Evolutionary conservation across 2,113 vertebrate species (phyloP), one percentile per base, ranked within the genome.

Genomic region (Otis tarda): DNA sequence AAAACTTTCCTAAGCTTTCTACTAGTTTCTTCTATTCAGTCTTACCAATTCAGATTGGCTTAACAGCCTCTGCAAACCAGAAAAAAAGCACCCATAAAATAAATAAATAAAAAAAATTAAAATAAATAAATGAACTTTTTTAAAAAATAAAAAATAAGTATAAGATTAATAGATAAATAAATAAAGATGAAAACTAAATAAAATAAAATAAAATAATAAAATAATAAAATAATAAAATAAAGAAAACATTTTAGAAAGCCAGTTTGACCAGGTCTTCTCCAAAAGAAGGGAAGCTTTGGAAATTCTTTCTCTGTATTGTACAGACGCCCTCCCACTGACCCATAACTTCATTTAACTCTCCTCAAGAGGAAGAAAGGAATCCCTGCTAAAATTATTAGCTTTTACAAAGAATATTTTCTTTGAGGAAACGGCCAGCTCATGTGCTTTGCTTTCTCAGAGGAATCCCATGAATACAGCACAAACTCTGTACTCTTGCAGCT

Each of bases 351-450:
- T 92, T 95, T 91, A 91, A 95, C 83, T 93, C 91, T 93, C 74
- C 95, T 97, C 93, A 83, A 74, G 92, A 95, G 96, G 87, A 96
- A 93, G 89, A 93, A 95, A 91, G 82, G 84, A 96, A 96, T 96
- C 87, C 83, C 50, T 91, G 94, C 81, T 95, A 94, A 95, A 97
- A 94, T 95, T 95, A 93, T 65, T 91, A 82, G 81, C 74, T 91
- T 82, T 80, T 81, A 76, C 77, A 87, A 84, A 41, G 91, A 93
- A 25, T 82, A 95, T 91, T 93, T 93, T 68, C 83, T 95, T 96
- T 85, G 89, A 96, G 84, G 70, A 76, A 73, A 91, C 78, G 84
- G 83, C 93, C 94, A 95, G 74, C 81, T 94, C 91, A 95, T 77
- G 9, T 94, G 94, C 93, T 94, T 87, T 87, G 35, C 95, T 93